Evolutionary conservation across 2,797 vertebrate genomes (phyloP).

Genomic region (Phalloptychus januarius): DNA sequence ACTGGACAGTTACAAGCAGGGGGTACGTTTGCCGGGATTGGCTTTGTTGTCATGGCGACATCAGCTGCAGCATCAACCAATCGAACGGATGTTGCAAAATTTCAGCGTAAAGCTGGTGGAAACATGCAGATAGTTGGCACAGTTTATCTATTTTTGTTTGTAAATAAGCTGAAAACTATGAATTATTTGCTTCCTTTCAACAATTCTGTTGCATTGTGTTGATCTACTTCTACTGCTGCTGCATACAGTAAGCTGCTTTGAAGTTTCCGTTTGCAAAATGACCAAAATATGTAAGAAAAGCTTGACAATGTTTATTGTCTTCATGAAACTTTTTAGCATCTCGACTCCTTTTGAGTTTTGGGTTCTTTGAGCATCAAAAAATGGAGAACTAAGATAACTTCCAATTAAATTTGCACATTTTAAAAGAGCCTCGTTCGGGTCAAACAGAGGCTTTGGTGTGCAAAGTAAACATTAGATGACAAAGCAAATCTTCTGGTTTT

Average conservation of each 20-base stretch:
- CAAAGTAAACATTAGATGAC: neutral
- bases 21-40: conserved; percentile 61
- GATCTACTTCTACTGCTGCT: neutral
- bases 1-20: conserved; percentile 83
- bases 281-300: neutral
- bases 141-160: neutral
- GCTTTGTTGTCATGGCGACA: neutral
- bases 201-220: neutral
- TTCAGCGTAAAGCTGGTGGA: no score
- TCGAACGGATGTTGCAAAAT: no score
- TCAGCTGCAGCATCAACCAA: neutral
- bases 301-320: neutral
- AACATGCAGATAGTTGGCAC: no score
- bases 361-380: neutral
- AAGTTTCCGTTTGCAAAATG: neutral
- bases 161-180: neutral
- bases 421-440: neutral
- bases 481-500: neutral
- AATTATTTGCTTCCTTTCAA: neutral
- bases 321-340: neutral
- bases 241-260: neutral
- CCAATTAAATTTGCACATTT: neutral
- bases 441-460: neutral
- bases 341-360: neutral
- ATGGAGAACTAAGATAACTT: neutral